These are phyloP conservation scores for Elephas maximus DNA, from an alignment of 2,113 vertebrate genomes.

Conservation along the genomic window DNA sequence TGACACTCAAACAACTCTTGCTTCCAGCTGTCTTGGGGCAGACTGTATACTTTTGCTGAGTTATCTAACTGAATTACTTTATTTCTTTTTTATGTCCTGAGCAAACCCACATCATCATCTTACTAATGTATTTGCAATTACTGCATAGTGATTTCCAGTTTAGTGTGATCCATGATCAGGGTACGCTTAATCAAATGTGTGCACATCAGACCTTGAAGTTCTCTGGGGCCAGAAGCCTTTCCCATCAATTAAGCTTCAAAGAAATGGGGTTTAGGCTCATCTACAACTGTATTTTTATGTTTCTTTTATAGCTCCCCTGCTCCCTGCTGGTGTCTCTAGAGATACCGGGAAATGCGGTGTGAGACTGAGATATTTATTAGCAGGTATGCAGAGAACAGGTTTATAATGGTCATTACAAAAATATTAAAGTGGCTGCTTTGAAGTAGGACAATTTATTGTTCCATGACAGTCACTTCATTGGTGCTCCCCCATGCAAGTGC, in stretches of 20 bases:
- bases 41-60: slow-evolving; percentile 49
- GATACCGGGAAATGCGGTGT: not conserved
- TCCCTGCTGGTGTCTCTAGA: slow-evolving; percentile 61
- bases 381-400: slow-evolving; percentile 14
- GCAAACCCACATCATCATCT: slow-evolving; percentile 80
- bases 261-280: slow-evolving; percentile 76
- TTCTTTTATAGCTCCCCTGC: slow-evolving; percentile 71
- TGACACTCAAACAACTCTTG: not conserved
- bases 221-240: slow-evolving; percentile 76
- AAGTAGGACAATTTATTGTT: slow-evolving; percentile 25
- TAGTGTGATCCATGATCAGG: slow-evolving; percentile 59
- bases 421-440: slow-evolving; percentile 45
- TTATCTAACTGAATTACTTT: slow-evolving; percentile 86
- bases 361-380: slow-evolving; percentile 40
- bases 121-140: slow-evolving; percentile 82
- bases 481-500: not conserved
- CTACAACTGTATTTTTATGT: slow-evolving; percentile 72
- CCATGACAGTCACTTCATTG: not conserved
- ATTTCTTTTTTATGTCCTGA: slow-evolving; percentile 80
- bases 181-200: slow-evolving; percentile 78
- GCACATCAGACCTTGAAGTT: slow-evolving; percentile 72
- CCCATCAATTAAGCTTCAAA: slow-evolving; percentile 85
- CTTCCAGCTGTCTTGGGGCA: not conserved
- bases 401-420: slow-evolving; percentile 53
- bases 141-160: slow-evolving; percentile 74